Evolutionary conservation across 1,140 invertebrate genomes (phyloP), one percentile per base, ranked within the genome.

Genomic region (Drosophila sulfurigaster): DNA sequence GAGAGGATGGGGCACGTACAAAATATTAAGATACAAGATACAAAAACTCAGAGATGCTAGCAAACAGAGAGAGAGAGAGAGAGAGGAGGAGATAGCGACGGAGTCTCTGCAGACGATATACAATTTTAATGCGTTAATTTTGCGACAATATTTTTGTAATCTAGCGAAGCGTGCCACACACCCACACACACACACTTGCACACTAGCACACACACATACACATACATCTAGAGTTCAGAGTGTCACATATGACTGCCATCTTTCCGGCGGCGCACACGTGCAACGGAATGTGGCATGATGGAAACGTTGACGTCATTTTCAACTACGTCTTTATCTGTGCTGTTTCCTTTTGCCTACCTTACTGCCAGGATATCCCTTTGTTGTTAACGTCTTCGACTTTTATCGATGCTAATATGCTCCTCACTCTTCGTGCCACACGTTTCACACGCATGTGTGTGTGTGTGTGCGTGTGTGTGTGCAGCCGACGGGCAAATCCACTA

Each of bases 71-170:
- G 41, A 43, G 41, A 7, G 41, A 35, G 32, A 35, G 32, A 7
- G 32, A 35, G 6, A 10, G 35, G 0, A 35, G 8, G 35, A 35
- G 3, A 25, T 25, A 25, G 20, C 3, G 20, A 25, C 20, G 2
- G 35, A 35, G 8, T 35, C 5, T 51, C 11, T 1, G 38, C 49
- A 51, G 28, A 51, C 32, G 51, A 54, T 57, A 81, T 56, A 76
- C 58, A 82, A 77, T 71, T 86, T 86, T 82, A 86, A 86, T 87
- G 82, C 59, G 82, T 69, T 86, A 87, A 86, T 86, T 86, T 83
- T 86, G 68, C 76, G 63, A 62, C 68, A 75, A 79, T 87, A 82
- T 79, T 87, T 71, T 66, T 64, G 58, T 85, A 85, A 85, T 85
- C 81, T 85, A 52, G 62, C 81, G 30, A 67, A 65, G 81, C 75